A percentile compares a stretch with the other conserved stretches of the same genome.
phyloP scores from a whole-genome alignment of 2,888 invertebrate species.

The Philaethria dido region DNA sequence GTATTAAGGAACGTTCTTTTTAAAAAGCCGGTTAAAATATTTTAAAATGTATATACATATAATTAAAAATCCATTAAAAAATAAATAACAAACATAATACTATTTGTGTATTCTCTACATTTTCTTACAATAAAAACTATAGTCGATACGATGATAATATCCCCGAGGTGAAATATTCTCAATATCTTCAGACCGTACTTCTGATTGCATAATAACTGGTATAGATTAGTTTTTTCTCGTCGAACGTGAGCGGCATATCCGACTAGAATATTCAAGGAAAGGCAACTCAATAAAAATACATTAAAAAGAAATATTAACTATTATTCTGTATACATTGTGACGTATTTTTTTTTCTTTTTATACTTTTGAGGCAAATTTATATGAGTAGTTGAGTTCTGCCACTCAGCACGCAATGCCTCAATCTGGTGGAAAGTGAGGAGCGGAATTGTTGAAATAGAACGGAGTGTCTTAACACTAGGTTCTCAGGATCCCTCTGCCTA shows the following conservation, averaged over 20 bases:
- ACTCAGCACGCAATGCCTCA: too few species aligned
- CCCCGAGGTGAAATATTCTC: constrained; percentile 26
- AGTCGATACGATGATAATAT: constrained; percentile 9
- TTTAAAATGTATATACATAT: too few species aligned
- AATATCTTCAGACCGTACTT: constrained; percentile 25
- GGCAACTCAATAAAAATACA: constrained; percentile 10
- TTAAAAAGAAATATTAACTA: background rate
- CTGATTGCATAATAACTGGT: constrained; percentile 28
- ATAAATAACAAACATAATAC: background rate
- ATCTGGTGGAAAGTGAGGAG: too few species aligned
- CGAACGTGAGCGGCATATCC: constrained; percentile 13
- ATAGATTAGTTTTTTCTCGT: constrained; percentile 24
- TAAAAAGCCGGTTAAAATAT: too few species aligned
- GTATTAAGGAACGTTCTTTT: too few species aligned
- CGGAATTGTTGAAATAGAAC: too few species aligned
- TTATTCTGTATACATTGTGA: background rate
- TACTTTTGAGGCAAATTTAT: too few species aligned
- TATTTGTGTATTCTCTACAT: constrained; percentile 15
- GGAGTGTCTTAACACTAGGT: too few species aligned
- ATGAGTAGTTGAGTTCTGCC: too few species aligned
- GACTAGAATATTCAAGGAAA: constrained; percentile 5
- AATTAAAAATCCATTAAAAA: background rate
- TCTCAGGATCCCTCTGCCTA: too few species aligned
- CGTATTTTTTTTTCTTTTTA: background rate
- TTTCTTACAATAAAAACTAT: constrained; percentile 19